Percentiles rank a stretch among this genome's conserved stretches.
Conservation (phyloP, 1,140 invertebrate genomes). For the Ceratoteleas bidentatus region DNA sequence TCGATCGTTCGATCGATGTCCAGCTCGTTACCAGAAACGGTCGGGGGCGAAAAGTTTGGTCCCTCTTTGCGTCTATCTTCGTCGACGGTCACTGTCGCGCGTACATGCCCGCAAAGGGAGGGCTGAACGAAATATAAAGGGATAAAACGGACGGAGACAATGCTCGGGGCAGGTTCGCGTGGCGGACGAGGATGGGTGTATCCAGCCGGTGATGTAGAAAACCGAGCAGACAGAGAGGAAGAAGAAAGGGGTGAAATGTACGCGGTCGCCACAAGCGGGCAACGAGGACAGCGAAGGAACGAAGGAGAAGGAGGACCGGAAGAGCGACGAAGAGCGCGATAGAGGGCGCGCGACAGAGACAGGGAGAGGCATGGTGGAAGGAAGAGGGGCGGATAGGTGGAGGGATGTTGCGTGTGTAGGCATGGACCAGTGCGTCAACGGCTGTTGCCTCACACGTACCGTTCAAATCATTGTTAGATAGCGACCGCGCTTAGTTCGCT, state of each 20-base stretch:
- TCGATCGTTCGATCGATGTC: conserved; percentile 67
- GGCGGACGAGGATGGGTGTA: neutral
- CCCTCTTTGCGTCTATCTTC: conserved; percentile 28
- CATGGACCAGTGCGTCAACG: conserved; percentile 82
- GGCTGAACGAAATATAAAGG: conserved; percentile 66
- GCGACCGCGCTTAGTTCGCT: conserved; percentile 69
- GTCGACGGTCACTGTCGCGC: neutral
- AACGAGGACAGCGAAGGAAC: conserved; percentile 65
- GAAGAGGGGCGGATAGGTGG: conserved; percentile 66
- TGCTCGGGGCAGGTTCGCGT: conserved; percentile 1
- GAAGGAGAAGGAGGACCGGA: conserved; percentile 55
- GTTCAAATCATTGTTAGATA: conserved; percentile 80
- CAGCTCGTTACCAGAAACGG: conserved; percentile 45
- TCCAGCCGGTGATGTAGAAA: too few relatives aligned
- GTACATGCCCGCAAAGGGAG: conserved; percentile 17
- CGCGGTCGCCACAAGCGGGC: conserved; percentile 38
- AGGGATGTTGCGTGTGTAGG: conserved; percentile 81
- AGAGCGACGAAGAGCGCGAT: conserved; percentile 55
- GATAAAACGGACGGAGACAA: conserved; percentile 64
- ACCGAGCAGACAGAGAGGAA: neutral
- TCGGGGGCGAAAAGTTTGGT: conserved; percentile 55
- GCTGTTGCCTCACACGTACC: conserved; percentile 82
- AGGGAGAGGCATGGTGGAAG: conserved; percentile 65
- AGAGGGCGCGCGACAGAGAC: conserved; percentile 60
- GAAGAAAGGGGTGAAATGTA: neutral